Evolutionary conservation across 30 jellyfish, hydroid and myxozoan genomes (phyloP), one percentile per base, ranked within the genome.

Genomic region (Nemopilema nomurai): DNA sequence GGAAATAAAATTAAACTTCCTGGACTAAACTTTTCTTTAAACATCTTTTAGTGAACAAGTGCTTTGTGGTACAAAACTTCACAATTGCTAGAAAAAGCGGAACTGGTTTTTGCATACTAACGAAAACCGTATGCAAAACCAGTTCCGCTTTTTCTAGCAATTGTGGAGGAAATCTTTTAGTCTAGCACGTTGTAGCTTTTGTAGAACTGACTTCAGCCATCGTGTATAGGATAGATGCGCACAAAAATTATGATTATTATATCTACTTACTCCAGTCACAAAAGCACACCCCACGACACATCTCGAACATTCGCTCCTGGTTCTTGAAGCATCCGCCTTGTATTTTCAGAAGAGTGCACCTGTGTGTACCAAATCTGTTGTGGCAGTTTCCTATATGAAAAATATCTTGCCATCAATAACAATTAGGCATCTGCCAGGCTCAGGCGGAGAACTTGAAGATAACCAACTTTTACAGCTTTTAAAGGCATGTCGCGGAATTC

Each of bases 221-320:
- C 57, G 57, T 41, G 6, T 41, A 3, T 41, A 41, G 13, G 13
- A 41, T 3, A 41, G 13, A 41, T 41, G 57, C 13, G 57, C 6
- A 41, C 13, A 13, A 41, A 3, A 41, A 41, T 13, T 0, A 65
- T 19, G 1, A 18, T 26, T n/a, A 13, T 8, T n/a, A 28, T 67
- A 16, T 24, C 16, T 16, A 41, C 83, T 33, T 70, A 81, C 90
- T 19, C 76, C 80, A 19, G 24, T 75, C 94, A 27, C 96, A 86
- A 49, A 62, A 66, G 62, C 96, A 86, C 49, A 68, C 90, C 16
- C 96, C 96, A 28, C 73, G 28, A 66, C 96, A 86, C 64, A 76
- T 52, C 21, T 28, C 49, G 29, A 53, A 74, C 96, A 86, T 86
- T 6, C 28, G 22, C 27, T 77, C 84, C 57, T 69, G 67, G 64